These are phyloP conservation scores for Papilio aristodemus DNA, from an alignment of 1,140 invertebrate species.

Conservation along the genomic window DNA sequence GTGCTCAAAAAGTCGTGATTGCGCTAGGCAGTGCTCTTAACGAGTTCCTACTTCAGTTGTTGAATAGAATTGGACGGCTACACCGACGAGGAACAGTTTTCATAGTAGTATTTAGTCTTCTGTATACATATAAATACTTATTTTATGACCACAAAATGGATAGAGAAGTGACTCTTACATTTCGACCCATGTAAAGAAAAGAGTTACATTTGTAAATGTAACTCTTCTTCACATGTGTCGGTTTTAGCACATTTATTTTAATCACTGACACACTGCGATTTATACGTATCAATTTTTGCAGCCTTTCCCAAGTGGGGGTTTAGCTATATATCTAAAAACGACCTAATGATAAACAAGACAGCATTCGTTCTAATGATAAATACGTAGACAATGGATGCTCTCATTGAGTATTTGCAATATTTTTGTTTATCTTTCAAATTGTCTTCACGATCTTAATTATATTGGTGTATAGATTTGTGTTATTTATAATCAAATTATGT, in stretches of 20 bases:
- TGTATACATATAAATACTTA: too few species aligned
- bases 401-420: slow-evolving; percentile 10
- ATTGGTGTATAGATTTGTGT: not conserved
- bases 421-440: slow-evolving; percentile 2
- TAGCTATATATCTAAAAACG: not conserved
- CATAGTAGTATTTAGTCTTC: too few species aligned
- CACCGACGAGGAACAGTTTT: not conserved
- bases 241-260: too few species aligned
- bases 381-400: slow-evolving; percentile 16
- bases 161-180: too few species aligned
- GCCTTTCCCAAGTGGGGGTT: not conserved
- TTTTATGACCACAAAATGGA: too few species aligned
- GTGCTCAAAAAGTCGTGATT: slow-evolving; percentile 21
- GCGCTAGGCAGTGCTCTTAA: slow-evolving; percentile 1
- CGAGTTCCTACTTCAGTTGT: not conserved
- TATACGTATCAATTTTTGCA: not conserved
- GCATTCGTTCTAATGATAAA: too few species aligned
- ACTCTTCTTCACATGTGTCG: too few species aligned
- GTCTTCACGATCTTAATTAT: slow-evolving; percentile 2
- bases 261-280: too few species aligned
- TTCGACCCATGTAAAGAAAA: too few species aligned
- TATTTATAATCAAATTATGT: not conserved
- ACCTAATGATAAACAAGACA: not conserved
- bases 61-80: not conserved
- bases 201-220: too few species aligned